These are phyloP conservation scores for Sceliomorpha sp. DNA, from an alignment of 2,888 invertebrate species.

Conservation along the genomic window DNA sequence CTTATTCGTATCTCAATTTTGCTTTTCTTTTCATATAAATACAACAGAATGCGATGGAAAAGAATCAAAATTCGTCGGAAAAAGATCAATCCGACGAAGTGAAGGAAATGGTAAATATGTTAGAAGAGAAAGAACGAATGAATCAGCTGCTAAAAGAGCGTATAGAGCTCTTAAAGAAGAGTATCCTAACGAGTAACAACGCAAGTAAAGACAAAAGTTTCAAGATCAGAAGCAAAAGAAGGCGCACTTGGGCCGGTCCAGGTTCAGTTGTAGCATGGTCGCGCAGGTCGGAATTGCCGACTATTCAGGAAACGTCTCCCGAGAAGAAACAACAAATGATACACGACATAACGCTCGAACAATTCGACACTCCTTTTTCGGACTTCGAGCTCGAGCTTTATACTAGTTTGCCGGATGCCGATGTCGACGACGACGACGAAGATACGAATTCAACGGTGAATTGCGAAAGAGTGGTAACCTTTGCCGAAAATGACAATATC, in stretches of 20 bases:
- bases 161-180: constrained; percentile 70
- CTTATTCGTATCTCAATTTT: no score
- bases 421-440: constrained; percentile 20
- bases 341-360: constrained; percentile 46
- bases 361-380: constrained; percentile 69
- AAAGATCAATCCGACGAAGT: constrained; percentile 61
- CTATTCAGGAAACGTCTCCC: constrained; percentile 59
- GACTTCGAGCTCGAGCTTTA: constrained; percentile 79
- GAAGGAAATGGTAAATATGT: constrained; percentile 67
- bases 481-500: constrained; percentile 28
- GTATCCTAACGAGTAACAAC: constrained; percentile 66
- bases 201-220: constrained; percentile 43
- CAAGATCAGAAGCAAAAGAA: constrained; percentile 58
- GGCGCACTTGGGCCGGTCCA: constrained; percentile 74
- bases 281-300: constrained; percentile 44
- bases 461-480: neutral
- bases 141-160: constrained; percentile 72
- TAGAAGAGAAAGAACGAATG: constrained; percentile 68
- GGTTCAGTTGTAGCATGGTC: constrained; percentile 18
- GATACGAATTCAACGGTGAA: neutral
- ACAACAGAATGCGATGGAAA: constrained; percentile 14
- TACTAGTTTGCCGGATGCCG: constrained; percentile 62
- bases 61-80: constrained; percentile 56
- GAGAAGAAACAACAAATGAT: neutral
- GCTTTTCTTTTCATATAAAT: neutral